Percentiles rank a stretch among this genome's conserved stretches.
Conservation (phyloP, 1,140 invertebrate species). For the Microplitis mediator region DNA sequence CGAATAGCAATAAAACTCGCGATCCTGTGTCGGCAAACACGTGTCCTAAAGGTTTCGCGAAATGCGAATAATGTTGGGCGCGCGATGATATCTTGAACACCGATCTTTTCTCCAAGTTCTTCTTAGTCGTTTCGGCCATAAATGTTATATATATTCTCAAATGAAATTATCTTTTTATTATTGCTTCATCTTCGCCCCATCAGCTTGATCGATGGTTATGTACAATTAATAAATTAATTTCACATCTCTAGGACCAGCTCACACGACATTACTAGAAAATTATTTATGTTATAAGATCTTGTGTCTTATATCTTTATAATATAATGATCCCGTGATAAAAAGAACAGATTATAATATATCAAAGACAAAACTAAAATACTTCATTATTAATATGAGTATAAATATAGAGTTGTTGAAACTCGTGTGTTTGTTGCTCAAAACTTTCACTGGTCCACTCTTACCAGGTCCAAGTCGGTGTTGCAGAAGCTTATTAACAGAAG, state of each 20-base stretch:
- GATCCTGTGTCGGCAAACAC: slow-evolving; percentile 43
- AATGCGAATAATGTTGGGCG: slow-evolving; percentile 28
- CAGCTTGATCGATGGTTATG: slow-evolving; percentile 5
- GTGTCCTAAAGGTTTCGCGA: slow-evolving; percentile 40
- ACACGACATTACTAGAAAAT: neutral
- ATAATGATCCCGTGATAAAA: neutral
- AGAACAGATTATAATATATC: neutral
- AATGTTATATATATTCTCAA: slow-evolving; percentile 5
- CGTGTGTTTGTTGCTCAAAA: neutral
- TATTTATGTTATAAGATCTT: neutral
- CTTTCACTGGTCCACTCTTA: slow-evolving; percentile 9
- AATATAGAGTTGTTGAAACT: slow-evolving; percentile 4
- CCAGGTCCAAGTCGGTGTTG: slow-evolving; percentile 36
- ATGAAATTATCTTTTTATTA: neutral
- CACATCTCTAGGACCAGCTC: slow-evolving; percentile 4
- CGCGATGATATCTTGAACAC: slow-evolving; percentile 15
- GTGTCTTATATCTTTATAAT: neutral
- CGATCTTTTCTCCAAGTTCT: slow-evolving; percentile 17
- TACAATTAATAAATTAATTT: slow-evolving; percentile 15
- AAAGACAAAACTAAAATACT: too few relatives aligned
- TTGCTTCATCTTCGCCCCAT: neutral
- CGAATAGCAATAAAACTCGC: slow-evolving; percentile 47
- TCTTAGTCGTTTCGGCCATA: slow-evolving; percentile 1
- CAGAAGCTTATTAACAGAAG: slow-evolving; percentile 48
- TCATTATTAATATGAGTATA: neutral